A percentile compares a stretch with the other conserved stretches of the same genome.
Conservation (phyloP, 2,888 invertebrate species). For the Seira ritae region DNA sequence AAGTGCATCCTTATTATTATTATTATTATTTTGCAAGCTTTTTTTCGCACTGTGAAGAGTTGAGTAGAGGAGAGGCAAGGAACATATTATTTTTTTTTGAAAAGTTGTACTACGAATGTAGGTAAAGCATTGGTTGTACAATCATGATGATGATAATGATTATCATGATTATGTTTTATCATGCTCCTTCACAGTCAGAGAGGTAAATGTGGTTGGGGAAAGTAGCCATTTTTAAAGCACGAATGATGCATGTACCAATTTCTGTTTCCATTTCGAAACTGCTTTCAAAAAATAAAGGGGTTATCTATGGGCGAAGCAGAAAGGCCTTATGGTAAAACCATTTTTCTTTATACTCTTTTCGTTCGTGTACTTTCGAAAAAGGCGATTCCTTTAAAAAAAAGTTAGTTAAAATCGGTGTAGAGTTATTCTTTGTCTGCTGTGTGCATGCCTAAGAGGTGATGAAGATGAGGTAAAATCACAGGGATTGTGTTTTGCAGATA, state of each 20-base stretch:
- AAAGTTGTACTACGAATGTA: not conserved
- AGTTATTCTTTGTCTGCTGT: not conserved
- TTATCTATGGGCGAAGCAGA: not conserved
- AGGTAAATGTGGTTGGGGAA: conserved; percentile 54
- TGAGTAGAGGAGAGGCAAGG: not conserved
- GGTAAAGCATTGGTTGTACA: conserved; percentile 7
- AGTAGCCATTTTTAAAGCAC: conserved; percentile 53
- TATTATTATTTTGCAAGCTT: conserved; percentile 3
- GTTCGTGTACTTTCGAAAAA: not conserved
- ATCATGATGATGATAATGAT: conserved; percentile 3
- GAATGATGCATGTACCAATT: conserved; percentile 5
- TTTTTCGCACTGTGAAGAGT: not conserved
- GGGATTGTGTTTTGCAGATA: not conserved
- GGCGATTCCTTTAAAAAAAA: not conserved
- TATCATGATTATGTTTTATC: not conserved
- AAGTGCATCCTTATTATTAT: not conserved
- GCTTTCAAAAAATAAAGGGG: conserved; percentile 3
- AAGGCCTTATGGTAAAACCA: not conserved
- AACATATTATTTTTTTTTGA: not conserved
- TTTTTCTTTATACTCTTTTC: not conserved
- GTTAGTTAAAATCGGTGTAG: not conserved
- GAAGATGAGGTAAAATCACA: not conserved
- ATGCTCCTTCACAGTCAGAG: conserved; percentile 33
- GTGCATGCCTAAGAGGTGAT: not conserved
- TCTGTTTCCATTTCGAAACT: conserved; percentile 2